Evolutionary conservation across 1,140 invertebrate genomes (phyloP).

Genomic region (Pachyrhynchus sulphureomaculatus): DNA sequence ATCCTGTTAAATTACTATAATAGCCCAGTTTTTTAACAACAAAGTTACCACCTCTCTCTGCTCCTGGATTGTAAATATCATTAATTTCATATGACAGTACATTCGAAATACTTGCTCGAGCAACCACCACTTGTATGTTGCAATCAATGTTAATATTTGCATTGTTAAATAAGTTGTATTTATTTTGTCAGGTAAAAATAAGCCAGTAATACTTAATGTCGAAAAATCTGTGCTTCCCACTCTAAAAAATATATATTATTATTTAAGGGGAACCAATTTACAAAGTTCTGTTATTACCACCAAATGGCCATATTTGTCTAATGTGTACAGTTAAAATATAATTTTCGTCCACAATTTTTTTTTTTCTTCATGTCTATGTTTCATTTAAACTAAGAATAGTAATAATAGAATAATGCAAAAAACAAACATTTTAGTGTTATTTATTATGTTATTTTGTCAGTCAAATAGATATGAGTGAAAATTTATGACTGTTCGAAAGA

Average conservation of each 20-base stretch:
- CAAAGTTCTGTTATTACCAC: too few relatives aligned
- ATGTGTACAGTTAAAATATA: too few relatives aligned
- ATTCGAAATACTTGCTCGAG: background rate
- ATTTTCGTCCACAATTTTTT: too few relatives aligned
- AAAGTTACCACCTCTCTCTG: background rate
- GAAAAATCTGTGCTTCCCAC: background rate
- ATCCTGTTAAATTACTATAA: background rate
- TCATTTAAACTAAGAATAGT: too few relatives aligned
- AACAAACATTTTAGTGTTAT: too few relatives aligned
- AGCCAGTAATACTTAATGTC: slow-evolving; percentile 2
- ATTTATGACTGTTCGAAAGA: too few relatives aligned
- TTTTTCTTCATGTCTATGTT: too few relatives aligned
- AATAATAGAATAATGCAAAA: too few relatives aligned
- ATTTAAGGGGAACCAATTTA: too few relatives aligned
- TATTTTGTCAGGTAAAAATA: background rate
- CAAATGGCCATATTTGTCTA: too few relatives aligned
- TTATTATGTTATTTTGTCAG: too few relatives aligned
- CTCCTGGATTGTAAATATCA: slow-evolving; percentile 1
- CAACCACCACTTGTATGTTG: background rate
- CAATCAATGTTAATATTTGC: background rate
- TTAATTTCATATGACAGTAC: background rate
- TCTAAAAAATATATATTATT: background rate
- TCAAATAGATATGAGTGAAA: too few relatives aligned
- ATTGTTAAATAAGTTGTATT: background rate
- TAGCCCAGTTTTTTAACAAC: background rate